These are phyloP conservation scores for Polietes domitor DNA, from an alignment of 2,888 invertebrate species.

Conservation along the genomic window DNA sequence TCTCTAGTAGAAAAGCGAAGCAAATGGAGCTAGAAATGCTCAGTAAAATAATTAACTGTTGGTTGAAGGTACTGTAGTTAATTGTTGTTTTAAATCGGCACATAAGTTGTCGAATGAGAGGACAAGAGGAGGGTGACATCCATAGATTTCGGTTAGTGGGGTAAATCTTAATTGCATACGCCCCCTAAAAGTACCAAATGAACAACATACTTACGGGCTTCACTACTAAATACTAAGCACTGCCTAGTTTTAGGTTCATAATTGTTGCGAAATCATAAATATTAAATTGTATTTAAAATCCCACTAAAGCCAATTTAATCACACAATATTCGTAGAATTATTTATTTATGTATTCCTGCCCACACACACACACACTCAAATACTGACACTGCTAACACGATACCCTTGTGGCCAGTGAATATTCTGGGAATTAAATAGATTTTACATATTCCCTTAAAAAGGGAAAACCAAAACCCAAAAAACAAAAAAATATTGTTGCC, in stretches of 20 bases:
- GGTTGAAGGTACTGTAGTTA: no score
- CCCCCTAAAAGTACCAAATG: not conserved
- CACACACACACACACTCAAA: not conserved
- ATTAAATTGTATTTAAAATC: not conserved
- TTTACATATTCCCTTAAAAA: not conserved
- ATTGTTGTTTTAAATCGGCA: no score
- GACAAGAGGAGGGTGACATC: no score
- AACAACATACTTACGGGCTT: not conserved
- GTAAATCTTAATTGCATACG: not conserved
- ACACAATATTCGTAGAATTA: not conserved
- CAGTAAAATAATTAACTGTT: no score
- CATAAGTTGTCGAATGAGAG: no score
- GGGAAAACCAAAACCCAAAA: constrained; percentile 14
- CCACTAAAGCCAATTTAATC: not conserved
- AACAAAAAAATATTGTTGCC: not conserved
- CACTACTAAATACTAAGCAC: no score
- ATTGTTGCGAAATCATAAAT: not conserved
- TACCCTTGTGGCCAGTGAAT: constrained; percentile 7
- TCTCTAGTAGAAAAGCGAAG: no score
- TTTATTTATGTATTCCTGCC: not conserved
- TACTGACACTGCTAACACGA: not conserved
- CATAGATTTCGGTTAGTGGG: no score
- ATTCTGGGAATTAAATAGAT: not conserved
- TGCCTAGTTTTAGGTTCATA: not conserved
- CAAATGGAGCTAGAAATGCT: no score